Conservation (phyloP, 53 echinoderm and acorn worm genomes). For the Temnopleurus reevesii region DNA sequence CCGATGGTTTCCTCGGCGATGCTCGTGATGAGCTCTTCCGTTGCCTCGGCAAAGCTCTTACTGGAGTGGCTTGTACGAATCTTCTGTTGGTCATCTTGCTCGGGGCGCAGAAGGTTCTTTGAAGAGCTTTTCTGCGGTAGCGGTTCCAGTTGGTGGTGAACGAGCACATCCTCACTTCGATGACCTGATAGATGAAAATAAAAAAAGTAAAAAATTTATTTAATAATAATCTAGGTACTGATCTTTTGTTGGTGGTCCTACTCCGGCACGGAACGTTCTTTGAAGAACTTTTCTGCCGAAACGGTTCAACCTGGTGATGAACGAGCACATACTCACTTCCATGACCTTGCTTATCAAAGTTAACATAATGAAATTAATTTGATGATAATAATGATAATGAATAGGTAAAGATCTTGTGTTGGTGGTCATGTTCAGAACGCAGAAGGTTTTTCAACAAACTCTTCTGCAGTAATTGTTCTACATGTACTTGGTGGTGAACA, state of each 20-base stretch:
- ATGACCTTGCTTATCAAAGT: too few relatives aligned
- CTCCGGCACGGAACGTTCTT: not conserved
- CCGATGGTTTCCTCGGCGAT: constrained; percentile 31
- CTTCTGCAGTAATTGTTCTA: too few relatives aligned
- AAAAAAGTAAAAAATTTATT: too few relatives aligned
- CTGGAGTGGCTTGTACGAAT: constrained; percentile 46
- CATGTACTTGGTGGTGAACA: too few relatives aligned
- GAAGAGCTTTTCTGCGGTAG: constrained; percentile 16
- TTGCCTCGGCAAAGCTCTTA: constrained; percentile 54
- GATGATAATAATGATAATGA: too few relatives aligned
- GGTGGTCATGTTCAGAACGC: too few relatives aligned
- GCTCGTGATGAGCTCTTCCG: constrained; percentile 53
- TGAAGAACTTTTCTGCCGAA: constrained; percentile 3
- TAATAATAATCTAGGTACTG: too few relatives aligned
- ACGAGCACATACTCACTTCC: constrained; percentile 27
- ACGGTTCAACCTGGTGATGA: constrained; percentile 39
- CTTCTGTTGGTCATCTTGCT: not conserved
- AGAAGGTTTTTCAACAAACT: too few relatives aligned
- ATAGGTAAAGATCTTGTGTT: too few relatives aligned
- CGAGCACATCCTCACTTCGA: constrained; percentile 27
- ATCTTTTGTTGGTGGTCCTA: not conserved
- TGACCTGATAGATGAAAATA: constrained; percentile 4
- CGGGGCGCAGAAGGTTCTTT: not conserved
- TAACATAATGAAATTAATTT: too few relatives aligned
- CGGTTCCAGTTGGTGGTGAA: constrained; percentile 44